Evolutionary conservation across 2,113 vertebrate genomes (phyloP), one percentile per base, ranked within the genome.

Genomic region (Pomatostomus ruficeps): DNA sequence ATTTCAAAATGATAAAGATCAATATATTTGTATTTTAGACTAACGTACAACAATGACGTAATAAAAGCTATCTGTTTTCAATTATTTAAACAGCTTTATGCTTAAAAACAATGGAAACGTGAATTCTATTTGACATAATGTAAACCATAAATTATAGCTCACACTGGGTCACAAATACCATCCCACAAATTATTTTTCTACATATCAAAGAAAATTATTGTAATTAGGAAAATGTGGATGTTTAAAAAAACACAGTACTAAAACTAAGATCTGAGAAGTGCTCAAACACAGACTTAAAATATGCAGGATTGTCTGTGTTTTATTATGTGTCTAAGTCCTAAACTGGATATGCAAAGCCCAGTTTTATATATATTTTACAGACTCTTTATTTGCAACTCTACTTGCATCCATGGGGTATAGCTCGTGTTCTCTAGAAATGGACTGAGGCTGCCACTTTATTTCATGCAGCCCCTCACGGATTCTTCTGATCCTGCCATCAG

Each of bases 1-100:
- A 82, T 97, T 97, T 95, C 68, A 97, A 98, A 94, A 97, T 42
- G 97, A 93, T 77, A 96, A 66, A 55, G 68, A 95, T 97, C 40
- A 97, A 63, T 81, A 73, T 49, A 63, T 61, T 58, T 84, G 45
- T 54, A 83, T 89, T 89, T 59, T 70, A 63, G 35, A 76, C 14
- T 63, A 63, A 79, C 0, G 4, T 2, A 2, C 33, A 70, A 85
- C 36, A 87, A 70, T 42, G 23, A 85, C 3, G 4, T 54, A 92
- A 52, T 36, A 84, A 81, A 91, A 90, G 22, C 23, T 40, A 86
- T 89, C 57, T 35, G n/a, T n/a, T 81, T 65, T 20, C 62, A 58
- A 11, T 12, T 14, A 68, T 51, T 58, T 87, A 78, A 61, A 65
- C 20, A 80, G 31, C 20, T 84, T 89, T 36, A 54, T 14, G 4